A percentile compares a stretch with the other conserved stretches of the same genome.
These are phyloP conservation scores for Amia ocellicauda DNA, from an alignment of 2,113 vertebrate genomes.

Conservation along the genomic window DNA sequence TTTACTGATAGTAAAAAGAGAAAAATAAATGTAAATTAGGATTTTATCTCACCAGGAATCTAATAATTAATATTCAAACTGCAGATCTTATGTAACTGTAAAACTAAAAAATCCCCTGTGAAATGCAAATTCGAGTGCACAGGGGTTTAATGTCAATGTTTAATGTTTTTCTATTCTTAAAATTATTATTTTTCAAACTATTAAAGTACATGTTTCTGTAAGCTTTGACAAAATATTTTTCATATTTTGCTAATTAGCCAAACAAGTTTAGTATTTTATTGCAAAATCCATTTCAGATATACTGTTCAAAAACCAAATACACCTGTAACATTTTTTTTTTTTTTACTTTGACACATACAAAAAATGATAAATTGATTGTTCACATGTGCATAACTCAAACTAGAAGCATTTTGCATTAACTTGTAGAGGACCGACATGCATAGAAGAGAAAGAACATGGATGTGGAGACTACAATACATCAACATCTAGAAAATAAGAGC, in stretches of 20 bases:
- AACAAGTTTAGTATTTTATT: no score
- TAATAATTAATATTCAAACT: constrained; percentile 61
- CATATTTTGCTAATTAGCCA: no score
- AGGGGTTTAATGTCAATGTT: constrained; percentile 54
- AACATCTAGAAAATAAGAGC: constrained; percentile 30
- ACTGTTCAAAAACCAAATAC: no score
- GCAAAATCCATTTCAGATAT: no score
- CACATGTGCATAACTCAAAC: neutral
- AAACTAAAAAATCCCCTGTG: constrained; percentile 43
- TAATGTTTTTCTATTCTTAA: constrained; percentile 36
- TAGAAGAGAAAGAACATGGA: constrained; percentile 34
- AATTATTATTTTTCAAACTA: neutral
- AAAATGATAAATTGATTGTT: neutral
- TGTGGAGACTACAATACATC: constrained; percentile 34
- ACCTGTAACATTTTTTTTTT: neutral
- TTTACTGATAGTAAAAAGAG: constrained; percentile 20
- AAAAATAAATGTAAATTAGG: constrained; percentile 42
- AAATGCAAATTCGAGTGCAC: constrained; percentile 65
- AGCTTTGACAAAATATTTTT: no score
- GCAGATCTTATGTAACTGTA: constrained; percentile 56
- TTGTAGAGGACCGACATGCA: constrained; percentile 26
- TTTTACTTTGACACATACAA: neutral
- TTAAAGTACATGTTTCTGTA: neutral
- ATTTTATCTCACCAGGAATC: constrained; percentile 41
- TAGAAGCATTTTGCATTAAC: constrained; percentile 18